These are phyloP conservation scores for Pterostichus niger DNA, from an alignment of 2,888 invertebrate genomes.

Conservation along the genomic window DNA sequence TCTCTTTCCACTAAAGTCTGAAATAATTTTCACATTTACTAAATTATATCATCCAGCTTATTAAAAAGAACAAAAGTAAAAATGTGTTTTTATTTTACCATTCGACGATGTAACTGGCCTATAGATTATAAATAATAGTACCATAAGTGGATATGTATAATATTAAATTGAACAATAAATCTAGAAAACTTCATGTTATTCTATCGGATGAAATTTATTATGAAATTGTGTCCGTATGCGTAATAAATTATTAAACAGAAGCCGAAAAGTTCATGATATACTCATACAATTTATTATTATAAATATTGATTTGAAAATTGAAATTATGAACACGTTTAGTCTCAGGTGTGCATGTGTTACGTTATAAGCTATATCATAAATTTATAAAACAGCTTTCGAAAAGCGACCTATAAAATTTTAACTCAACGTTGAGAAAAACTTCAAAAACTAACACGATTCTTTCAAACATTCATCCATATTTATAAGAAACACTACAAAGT, in stretches of 20 bases:
- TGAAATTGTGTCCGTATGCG: constrained; percentile 1
- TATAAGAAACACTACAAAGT: too few relatives aligned
- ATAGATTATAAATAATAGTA: too few relatives aligned
- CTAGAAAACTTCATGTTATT: too few relatives aligned
- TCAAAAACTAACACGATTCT: background rate
- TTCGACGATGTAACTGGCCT: too few relatives aligned
- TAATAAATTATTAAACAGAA: constrained; percentile 31
- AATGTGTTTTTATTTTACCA: too few relatives aligned
- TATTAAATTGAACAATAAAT: too few relatives aligned
- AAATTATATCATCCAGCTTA: too few relatives aligned
- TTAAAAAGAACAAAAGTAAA: too few relatives aligned
- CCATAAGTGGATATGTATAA: too few relatives aligned
- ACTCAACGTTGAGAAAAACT: constrained; percentile 7
- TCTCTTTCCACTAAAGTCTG: too few relatives aligned
- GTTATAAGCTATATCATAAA: constrained; percentile 24
- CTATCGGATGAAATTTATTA: too few relatives aligned
- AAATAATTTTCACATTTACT: too few relatives aligned
- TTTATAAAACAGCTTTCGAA: constrained; percentile 15
- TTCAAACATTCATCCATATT: background rate
- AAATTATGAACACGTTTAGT: constrained; percentile 49
- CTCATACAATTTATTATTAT: constrained; percentile 16
- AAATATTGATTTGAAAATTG: constrained; percentile 48
- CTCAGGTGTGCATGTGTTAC: constrained; percentile 32
- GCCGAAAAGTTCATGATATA: constrained; percentile 1
- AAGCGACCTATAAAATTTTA: constrained; percentile 20